phyloP scores from a whole-genome alignment of 2,888 invertebrate species.

The Phrixothrix hirtus region DNA sequence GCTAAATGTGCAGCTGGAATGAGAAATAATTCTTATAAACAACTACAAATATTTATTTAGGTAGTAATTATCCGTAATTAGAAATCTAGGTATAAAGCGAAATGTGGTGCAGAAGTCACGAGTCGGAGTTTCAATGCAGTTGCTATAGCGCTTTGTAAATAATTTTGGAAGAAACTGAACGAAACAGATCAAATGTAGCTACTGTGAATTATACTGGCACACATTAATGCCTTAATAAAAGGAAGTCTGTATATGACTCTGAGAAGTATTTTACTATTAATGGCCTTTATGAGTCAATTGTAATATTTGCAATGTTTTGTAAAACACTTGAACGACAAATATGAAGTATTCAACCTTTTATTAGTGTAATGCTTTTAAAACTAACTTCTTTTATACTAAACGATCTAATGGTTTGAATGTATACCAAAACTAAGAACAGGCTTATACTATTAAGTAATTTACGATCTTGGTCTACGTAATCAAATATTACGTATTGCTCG shows the following conservation, averaged over 20 bases:
- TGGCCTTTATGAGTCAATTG: slow-evolving; percentile 24
- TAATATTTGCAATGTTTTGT: too few relatives aligned
- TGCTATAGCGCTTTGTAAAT: slow-evolving; percentile 37
- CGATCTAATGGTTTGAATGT: too few relatives aligned
- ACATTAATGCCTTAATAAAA: slow-evolving; percentile 35
- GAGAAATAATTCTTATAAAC: slow-evolving; percentile 27
- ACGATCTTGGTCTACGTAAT: too few relatives aligned
- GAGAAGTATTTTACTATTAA: slow-evolving; percentile 29
- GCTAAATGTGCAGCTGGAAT: slow-evolving; percentile 14
- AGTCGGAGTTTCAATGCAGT: slow-evolving; percentile 24
- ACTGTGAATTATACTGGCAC: slow-evolving; percentile 10
- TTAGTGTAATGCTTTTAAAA: too few relatives aligned
- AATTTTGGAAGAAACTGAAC: slow-evolving; percentile 41
- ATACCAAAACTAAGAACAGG: not conserved
- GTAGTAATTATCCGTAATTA: slow-evolving; percentile 26
- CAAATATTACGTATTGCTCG: too few relatives aligned
- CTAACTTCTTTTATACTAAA: too few relatives aligned
- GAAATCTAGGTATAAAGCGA: slow-evolving; percentile 19
- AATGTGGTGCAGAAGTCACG: slow-evolving; percentile 17
- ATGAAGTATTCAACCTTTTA: too few relatives aligned
- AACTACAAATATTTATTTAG: slow-evolving; percentile 22
- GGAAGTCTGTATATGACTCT: slow-evolving; percentile 20
- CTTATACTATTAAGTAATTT: not conserved
- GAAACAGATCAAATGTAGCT: slow-evolving; percentile 41
- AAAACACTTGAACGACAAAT: too few relatives aligned